Evolutionary conservation across 2,888 invertebrate species (phyloP).

Genomic region (Drosophila picticornis): DNA sequence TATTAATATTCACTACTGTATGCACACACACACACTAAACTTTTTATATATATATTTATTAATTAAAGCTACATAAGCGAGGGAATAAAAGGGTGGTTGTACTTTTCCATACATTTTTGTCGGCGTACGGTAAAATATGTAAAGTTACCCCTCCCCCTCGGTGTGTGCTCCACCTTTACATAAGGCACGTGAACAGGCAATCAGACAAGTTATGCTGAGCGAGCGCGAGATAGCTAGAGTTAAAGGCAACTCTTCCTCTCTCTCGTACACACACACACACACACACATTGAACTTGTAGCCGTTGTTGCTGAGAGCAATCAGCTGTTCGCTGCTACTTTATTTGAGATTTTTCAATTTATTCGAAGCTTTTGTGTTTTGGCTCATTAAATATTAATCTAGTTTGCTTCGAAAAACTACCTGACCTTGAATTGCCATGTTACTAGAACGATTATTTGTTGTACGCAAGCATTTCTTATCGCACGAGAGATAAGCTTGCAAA

Average conservation of each 20-base stretch:
- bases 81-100: not conserved
- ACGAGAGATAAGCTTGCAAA: constrained; percentile 28
- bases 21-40: not conserved
- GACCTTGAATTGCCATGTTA: constrained; percentile 46
- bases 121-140: not conserved
- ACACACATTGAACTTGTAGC: not conserved
- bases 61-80: constrained; percentile 8
- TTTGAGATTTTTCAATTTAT: constrained; percentile 31
- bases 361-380: not conserved
- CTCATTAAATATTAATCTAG: constrained; percentile 41
- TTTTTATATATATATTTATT: constrained; percentile 2
- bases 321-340: constrained; percentile 45
- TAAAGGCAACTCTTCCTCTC: not conserved
- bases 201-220: not conserved
- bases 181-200: constrained; percentile 29
- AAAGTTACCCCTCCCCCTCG: not conserved
- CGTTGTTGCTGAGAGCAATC: constrained; percentile 19
- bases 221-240: not conserved
- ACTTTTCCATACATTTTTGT: not conserved
- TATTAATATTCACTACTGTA: not conserved
- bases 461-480: constrained; percentile 35
- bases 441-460: constrained; percentile 39
- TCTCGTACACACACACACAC: not conserved
- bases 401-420: constrained; percentile 13
- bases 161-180: not conserved